Conservation (phyloP, 2,888 invertebrate species). For the Brachypterus glaber region DNA sequence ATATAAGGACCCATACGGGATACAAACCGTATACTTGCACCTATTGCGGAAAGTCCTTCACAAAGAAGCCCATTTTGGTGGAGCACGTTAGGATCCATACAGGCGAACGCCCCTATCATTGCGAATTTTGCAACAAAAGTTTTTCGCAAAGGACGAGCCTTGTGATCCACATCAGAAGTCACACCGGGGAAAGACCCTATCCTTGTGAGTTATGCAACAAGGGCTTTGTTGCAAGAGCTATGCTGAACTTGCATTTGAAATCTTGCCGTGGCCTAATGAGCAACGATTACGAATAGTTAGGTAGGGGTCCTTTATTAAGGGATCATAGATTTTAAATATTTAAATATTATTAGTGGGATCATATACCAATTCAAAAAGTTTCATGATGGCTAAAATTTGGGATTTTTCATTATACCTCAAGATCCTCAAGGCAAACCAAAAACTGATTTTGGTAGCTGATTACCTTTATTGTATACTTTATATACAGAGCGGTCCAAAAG, state of each 20-base stretch:
- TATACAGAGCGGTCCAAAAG: too few species aligned
- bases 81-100: constrained; percentile 30
- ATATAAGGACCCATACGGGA: constrained; percentile 47
- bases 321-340: neutral
- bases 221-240: constrained; percentile 22
- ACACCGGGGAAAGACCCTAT: constrained; percentile 27
- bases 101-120: constrained; percentile 30
- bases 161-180: constrained; percentile 23
- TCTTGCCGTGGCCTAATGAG: too few species aligned
- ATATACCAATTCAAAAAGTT: too few species aligned
- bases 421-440: too few species aligned
- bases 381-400: too few species aligned
- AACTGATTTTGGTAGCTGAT: too few species aligned
- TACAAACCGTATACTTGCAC: constrained; percentile 45
- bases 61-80: constrained; percentile 25
- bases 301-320: constrained; percentile 41
- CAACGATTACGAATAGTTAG: constrained; percentile 46
- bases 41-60: constrained; percentile 40
- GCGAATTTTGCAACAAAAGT: constrained; percentile 26
- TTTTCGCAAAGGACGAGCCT: constrained; percentile 27
- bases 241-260: constrained; percentile 19
- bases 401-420: too few species aligned
- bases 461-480: too few species aligned
- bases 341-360: neutral
- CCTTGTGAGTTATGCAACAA: constrained; percentile 22